phyloP scores from a whole-genome alignment of 2,888 invertebrate genomes.

The Holacanthella duospinosa region DNA sequence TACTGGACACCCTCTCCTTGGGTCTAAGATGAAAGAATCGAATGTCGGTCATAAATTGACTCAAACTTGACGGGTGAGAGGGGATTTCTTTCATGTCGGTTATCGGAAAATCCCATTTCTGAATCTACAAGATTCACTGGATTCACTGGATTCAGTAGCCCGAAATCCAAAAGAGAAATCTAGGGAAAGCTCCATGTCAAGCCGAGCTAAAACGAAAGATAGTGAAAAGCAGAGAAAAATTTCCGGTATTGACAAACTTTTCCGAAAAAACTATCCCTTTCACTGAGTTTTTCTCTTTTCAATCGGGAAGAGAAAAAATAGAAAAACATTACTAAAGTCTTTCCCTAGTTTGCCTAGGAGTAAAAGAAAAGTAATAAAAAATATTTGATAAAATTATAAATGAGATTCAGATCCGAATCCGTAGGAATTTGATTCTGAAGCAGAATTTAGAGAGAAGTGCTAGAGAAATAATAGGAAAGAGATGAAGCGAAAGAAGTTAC shows the following conservation, averaged over 20 bases:
- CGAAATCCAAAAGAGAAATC: not conserved
- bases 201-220: not conserved
- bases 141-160: not conserved
- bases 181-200: not conserved
- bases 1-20: too few relatives aligned
- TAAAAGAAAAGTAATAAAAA: too few relatives aligned
- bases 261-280: not conserved
- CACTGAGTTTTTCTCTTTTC: too few relatives aligned
- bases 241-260: not conserved
- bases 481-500: too few relatives aligned
- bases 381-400: not conserved
- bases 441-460: too few relatives aligned
- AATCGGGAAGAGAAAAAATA: too few relatives aligned
- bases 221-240: not conserved
- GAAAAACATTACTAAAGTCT: too few relatives aligned
- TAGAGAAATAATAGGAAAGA: too few relatives aligned
- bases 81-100: conserved; percentile 10
- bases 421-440: not conserved
- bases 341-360: too few relatives aligned
- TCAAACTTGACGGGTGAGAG: conserved; percentile 35
- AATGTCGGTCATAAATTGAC: conserved; percentile 37
- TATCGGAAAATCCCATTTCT: not conserved
- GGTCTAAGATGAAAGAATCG: conserved; percentile 23
- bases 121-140: conserved; percentile 1
- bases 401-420: not conserved